Conservation (phyloP, 2,113 vertebrate genomes). For the Felis catus region F.catus_Fca126_mat1.0 CM031421.1:112114001-112114500, state of each 20-base stretch:
- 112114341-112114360: conserved; percentile 54
- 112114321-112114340: not conserved
- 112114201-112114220: conserved; percentile 99
- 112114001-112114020: not conserved
- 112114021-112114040: not conserved
- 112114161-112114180: conserved; percentile 99
- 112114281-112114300: conserved; percentile 88
- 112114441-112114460: conserved; percentile 61
- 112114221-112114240: conserved; percentile 99
- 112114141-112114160: conserved; percentile 86
- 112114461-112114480: conserved; percentile 53
- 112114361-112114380: conserved; percentile 81
- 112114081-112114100: too few relatives aligned
- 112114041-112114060: fast-evolving
- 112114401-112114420: conserved; percentile 80
- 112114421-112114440: conserved; percentile 81
- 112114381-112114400: conserved; percentile 82
- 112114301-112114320: not conserved
- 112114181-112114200: conserved; percentile 98
- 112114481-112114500: not conserved
- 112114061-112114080: too few relatives aligned
- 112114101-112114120: too few relatives aligned
- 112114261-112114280: conserved; percentile 98
- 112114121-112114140: not conserved
- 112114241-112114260: conserved; percentile 93